Percentiles rank a stretch among this genome's conserved stretches.
Conservation (phyloP, 2,888 invertebrate species). For the Chaetoderma sp. region DNA sequence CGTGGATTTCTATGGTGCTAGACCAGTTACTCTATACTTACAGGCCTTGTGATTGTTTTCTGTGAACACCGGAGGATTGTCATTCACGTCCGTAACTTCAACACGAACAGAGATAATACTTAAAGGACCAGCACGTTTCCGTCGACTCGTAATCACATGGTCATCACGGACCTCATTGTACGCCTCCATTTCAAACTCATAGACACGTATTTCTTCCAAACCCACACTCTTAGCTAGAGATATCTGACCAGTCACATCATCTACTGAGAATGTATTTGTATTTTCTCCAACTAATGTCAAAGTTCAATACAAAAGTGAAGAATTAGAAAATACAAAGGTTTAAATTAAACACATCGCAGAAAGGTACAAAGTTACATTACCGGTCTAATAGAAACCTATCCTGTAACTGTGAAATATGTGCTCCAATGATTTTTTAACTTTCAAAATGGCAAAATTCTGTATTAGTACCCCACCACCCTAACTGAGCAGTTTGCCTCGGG, state of each 20-base stretch:
- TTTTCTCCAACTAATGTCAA: conserved; percentile 75
- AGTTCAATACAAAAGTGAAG: not conserved
- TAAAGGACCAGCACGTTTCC: conserved; percentile 71
- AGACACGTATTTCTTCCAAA: conserved; percentile 81
- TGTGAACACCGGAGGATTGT: conserved; percentile 83
- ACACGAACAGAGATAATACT: conserved; percentile 79
- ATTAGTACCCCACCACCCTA: too few species aligned
- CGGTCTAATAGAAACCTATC: too few species aligned
- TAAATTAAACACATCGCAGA: not conserved
- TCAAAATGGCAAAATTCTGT: too few species aligned
- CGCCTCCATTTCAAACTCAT: conserved; percentile 83
- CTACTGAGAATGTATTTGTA: conserved; percentile 81
- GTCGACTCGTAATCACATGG: conserved; percentile 41
- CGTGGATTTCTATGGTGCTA: too few species aligned
- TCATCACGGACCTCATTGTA: conserved; percentile 77
- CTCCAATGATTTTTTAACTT: too few species aligned
- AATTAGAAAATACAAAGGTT: not conserved
- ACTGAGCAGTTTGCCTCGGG: too few species aligned
- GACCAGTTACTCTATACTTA: too few species aligned
- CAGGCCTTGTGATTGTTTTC: conserved; percentile 79
- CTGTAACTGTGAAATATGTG: too few species aligned
- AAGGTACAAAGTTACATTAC: not conserved
- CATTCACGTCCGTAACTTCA: conserved; percentile 74
- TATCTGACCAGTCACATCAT: conserved; percentile 84
- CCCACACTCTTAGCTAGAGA: conserved; percentile 85